Conservation (phyloP, 2,888 invertebrate genomes). For the Harpagoxenus sublaevis region DNA sequence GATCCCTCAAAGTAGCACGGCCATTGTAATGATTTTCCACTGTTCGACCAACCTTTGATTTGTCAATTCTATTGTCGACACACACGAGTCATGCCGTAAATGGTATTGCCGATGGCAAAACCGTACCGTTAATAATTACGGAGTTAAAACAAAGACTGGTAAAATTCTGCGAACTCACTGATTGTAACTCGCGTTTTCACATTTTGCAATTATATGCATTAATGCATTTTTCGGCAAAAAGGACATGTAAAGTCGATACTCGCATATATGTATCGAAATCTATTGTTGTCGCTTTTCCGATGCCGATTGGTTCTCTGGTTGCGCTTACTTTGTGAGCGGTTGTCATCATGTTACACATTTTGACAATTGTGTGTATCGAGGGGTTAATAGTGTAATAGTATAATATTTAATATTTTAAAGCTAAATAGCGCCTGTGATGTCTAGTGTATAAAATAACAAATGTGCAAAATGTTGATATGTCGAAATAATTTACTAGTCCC, state of each 20-base stretch:
- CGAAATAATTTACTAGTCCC: not conserved
- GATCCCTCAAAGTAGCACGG: constrained; percentile 23
- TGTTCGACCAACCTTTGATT: constrained; percentile 12
- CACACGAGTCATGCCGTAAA: constrained; percentile 25
- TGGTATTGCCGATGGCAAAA: constrained; percentile 24
- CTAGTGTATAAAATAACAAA: not conserved
- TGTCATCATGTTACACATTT: no score
- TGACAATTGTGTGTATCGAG: no score
- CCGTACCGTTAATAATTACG: constrained; percentile 29
- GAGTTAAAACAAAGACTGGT: constrained; percentile 25
- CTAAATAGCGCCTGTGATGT: no score
- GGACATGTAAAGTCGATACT: no score
- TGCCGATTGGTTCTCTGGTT: no score
- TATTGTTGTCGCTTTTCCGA: no score
- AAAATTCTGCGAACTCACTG: constrained; percentile 4
- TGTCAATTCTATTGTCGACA: constrained; percentile 49
- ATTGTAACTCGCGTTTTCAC: not conserved
- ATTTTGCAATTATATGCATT: not conserved
- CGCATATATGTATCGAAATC: no score
- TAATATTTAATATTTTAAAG: no score
- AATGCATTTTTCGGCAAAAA: no score
- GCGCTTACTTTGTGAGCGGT: no score
- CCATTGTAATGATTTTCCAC: constrained; percentile 40
- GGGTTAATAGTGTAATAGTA: no score
- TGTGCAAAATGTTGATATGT: not conserved